phyloP scores from a whole-genome alignment of 2,113 vertebrate species.

The Ciconia stormi region DNA sequence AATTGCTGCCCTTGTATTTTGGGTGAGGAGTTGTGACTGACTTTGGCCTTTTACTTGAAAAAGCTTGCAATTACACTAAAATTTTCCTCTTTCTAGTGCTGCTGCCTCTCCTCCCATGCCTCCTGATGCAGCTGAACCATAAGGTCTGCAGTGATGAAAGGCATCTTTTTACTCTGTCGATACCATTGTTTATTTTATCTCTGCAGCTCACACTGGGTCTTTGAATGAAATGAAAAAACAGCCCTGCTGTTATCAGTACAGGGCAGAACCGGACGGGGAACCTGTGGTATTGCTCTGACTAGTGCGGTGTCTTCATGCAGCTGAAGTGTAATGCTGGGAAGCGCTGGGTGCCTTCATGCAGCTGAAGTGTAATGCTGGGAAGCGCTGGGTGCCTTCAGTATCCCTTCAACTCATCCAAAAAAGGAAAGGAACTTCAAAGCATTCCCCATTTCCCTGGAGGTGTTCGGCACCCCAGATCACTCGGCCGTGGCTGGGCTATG shows the following conservation, averaged over 20 bases:
- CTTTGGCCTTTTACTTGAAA: neutral
- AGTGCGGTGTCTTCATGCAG: neutral
- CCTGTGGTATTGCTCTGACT: neutral
- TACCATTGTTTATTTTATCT: constrained; percentile 55
- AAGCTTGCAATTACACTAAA: neutral
- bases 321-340: neutral
- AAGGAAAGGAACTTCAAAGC: neutral
- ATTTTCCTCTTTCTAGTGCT: neutral
- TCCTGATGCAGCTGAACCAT: neutral
- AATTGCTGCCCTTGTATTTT: neutral
- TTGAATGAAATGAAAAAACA: constrained; percentile 30
- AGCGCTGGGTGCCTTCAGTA: neutral
- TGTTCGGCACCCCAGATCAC: neutral
- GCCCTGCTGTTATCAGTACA: constrained; percentile 22
- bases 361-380: neutral
- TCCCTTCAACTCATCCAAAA: neutral
- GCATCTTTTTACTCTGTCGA: constrained; percentile 11
- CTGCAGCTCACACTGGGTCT: constrained; percentile 21
- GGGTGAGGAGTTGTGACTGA: neutral
- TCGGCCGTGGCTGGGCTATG: neutral
- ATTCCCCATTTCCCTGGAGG: neutral
- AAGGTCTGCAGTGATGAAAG: neutral
- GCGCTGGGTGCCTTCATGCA: neutral
- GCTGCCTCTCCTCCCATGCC: neutral
- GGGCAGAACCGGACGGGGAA: neutral